phyloP scores from a whole-genome alignment of 2,888 invertebrate genomes.

The Listrodromus nycthemerus region DNA sequence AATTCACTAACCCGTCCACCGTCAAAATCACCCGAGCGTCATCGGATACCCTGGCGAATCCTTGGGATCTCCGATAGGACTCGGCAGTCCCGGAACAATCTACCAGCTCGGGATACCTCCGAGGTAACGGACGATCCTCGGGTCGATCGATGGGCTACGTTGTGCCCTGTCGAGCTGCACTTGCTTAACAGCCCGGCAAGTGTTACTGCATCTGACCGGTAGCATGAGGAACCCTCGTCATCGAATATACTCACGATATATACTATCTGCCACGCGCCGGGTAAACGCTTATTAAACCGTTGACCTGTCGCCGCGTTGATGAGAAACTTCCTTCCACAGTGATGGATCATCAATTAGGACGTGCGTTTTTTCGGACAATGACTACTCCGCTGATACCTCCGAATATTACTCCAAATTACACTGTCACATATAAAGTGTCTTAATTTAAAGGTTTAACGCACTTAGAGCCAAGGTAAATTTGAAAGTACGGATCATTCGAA shows the following conservation, averaged over 20 bases:
- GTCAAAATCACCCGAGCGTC: not conserved
- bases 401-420: too few relatives aligned
- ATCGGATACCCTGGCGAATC: not conserved
- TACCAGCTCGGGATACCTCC: not conserved
- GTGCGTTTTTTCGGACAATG: too few relatives aligned
- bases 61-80: not conserved
- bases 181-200: slow-evolving; percentile 23
- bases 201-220: slow-evolving; percentile 27
- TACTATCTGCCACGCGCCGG: not conserved
- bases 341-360: too few relatives aligned
- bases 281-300: slow-evolving; percentile 4
- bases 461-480: too few relatives aligned
- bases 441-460: too few relatives aligned
- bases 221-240: slow-evolving; percentile 27
- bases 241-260: not conserved
- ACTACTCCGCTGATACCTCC: too few relatives aligned
- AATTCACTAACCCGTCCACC: not conserved
- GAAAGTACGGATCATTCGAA: too few relatives aligned
- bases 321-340: not conserved
- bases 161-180: not conserved
- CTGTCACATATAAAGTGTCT: too few relatives aligned
- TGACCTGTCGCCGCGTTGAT: not conserved
- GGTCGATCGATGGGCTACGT: slow-evolving; percentile 17
- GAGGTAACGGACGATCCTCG: not conserved
- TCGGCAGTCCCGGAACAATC: not conserved